phyloP scores from a whole-genome alignment of 1,140 invertebrate genomes.

The Zaprionus capensis region DNA sequence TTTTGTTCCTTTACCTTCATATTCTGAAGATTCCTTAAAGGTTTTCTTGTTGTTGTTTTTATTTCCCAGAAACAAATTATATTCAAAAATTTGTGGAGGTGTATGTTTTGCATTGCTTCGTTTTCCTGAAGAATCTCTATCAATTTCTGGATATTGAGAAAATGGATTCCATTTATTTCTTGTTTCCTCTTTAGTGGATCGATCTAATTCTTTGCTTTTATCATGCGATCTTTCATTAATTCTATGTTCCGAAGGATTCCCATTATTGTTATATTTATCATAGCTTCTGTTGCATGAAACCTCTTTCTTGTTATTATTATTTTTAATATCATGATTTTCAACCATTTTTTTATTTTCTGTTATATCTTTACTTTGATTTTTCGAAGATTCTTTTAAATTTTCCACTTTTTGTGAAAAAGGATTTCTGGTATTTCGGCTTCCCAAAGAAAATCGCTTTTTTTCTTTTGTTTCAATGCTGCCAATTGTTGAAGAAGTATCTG shows the following conservation, averaged over 20 bases:
- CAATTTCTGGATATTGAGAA: neutral
- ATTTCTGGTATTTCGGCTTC: neutral
- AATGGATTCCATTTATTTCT: neutral
- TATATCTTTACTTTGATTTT: neutral
- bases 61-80: neutral
- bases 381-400: neutral
- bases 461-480: neutral
- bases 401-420: neutral
- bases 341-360: neutral
- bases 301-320: neutral
- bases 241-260: neutral
- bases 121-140: neutral
- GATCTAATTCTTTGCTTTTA: neutral
- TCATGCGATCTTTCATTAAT: neutral
- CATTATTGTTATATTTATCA: neutral
- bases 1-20: too few species aligned
- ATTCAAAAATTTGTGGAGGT: too few species aligned
- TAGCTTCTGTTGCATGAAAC: neutral
- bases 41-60: neutral
- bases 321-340: neutral
- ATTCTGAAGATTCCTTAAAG: neutral
- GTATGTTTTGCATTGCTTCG: too few species aligned
- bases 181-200: neutral
- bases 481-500: neutral
- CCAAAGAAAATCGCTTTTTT: fast-evolving